These are phyloP conservation scores for Xylocampa areola DNA, from an alignment of 2,888 invertebrate genomes.

Conservation along the genomic window DNA sequence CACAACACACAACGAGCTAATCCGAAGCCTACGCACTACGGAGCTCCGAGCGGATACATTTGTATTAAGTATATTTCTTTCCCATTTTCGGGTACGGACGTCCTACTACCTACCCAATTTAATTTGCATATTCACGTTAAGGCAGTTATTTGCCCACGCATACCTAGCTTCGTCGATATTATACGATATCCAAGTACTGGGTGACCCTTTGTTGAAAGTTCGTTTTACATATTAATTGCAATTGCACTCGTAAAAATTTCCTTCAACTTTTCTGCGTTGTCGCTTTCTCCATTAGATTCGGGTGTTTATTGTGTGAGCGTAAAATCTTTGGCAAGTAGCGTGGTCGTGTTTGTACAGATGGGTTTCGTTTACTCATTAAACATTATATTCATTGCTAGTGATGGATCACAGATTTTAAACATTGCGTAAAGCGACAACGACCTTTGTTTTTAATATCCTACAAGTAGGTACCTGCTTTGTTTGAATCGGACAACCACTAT, in stretches of 20 bases:
- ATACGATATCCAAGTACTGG: conserved; percentile 50
- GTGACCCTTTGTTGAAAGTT: conserved; percentile 45
- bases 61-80: conserved; percentile 82
- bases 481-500: too few species aligned
- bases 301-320: conserved; percentile 66
- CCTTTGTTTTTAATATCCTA: conserved; percentile 62
- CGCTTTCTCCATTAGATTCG: conserved; percentile 66
- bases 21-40: conserved; percentile 79
- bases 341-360: conserved; percentile 72
- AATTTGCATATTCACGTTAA: conserved; percentile 81
- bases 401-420: conserved; percentile 65
- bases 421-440: conserved; percentile 69
- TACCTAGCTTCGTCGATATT: conserved; percentile 47
- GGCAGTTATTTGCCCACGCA: conserved; percentile 76
- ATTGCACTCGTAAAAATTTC: conserved; percentile 55
- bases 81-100: conserved; percentile 86
- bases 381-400: conserved; percentile 64
- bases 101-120: conserved; percentile 78
- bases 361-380: conserved; percentile 77
- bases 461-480: conserved; percentile 36
- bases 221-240: conserved; percentile 54
- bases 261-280: conserved; percentile 55
- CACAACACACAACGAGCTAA: conserved; percentile 63
- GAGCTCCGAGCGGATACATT: conserved; percentile 81
- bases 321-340: conserved; percentile 71